Evolutionary conservation across 2,113 vertebrate genomes (phyloP).

Genomic region (Quiscalus mexicanus): DNA sequence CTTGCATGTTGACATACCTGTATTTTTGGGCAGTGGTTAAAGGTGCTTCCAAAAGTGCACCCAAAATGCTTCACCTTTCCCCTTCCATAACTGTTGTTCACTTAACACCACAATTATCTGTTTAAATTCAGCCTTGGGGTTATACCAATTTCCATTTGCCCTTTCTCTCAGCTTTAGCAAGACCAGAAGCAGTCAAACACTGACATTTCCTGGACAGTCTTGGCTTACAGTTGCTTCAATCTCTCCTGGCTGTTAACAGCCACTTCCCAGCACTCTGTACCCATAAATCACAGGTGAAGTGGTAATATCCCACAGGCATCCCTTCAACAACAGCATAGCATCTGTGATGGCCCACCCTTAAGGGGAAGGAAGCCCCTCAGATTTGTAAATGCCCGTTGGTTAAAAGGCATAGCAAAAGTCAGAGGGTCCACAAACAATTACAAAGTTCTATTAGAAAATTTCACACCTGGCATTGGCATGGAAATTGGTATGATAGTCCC

Average conservation of each 20-base stretch:
- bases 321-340: fast-evolving
- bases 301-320: not conserved
- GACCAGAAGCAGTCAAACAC: not conserved
- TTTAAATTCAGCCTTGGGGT: not conserved
- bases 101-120: not conserved
- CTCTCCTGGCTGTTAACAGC: not conserved
- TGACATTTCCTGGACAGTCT: not conserved
- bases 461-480: not conserved
- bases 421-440: not conserved
- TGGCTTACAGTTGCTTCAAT: not conserved
- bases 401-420: not conserved
- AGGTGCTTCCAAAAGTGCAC: not conserved
- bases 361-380: not conserved
- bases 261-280: not conserved
- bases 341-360: no score
- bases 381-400: not conserved
- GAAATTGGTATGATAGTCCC: not conserved
- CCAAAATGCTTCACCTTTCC: not conserved
- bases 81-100: not conserved
- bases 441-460: not conserved
- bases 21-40: not conserved
- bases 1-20: not conserved
- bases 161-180: not conserved
- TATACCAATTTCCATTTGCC: not conserved
- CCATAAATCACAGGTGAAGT: fast-evolving